Evolutionary conservation across 2,888 invertebrate genomes (phyloP), one percentile per base, ranked within the genome.

Genomic region (Muscina levida): DNA sequence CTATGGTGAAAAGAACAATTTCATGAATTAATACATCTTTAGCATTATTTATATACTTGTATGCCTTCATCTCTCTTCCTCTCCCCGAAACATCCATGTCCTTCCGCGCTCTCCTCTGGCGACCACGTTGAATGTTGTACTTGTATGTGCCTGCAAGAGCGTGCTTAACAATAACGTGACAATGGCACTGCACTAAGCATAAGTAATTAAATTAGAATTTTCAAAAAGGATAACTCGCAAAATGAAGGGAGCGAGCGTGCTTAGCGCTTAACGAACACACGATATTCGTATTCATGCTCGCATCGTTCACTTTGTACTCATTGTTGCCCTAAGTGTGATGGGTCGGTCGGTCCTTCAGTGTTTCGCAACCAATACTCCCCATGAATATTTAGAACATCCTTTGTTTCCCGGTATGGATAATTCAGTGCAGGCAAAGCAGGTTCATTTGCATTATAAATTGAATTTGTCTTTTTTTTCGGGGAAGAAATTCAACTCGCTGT

Each of bases 151-250:
- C 82, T 80, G 83, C 82, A 82, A 87, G 85, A 73, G 26, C 62
- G 48, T 68, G 68, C 70, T 65, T 62, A 82, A 79, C 77, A 82
- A 37, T 39, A 62, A 80, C 81, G 79, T 83, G 85, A 88, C 87
- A 88, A 87, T 86, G 85, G 84, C 31, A 8, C 85, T 85, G 87
- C 87, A 88, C 85, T 84, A 86, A 87, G 89, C 88, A 87, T 89
- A 89, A 89, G 88, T 89, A 89, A 89, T 89, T 89, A 89, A 89
- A 89, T 89, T 89, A 89, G 87, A 87, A 86, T 85, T 85, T 87
- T 84, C 83, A 84, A 85, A 44, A 44, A 44, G 44, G 44, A 44
- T 86, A 74, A 84, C 73, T 77, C 66, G n/a, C 46, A 85, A 85
- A 46, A 62, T 67, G 51, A 66, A 82, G 68, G 75, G 72, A 62